Base-by-base conservation (phyloP, 2,888 invertebrate genomes). In the Pseudeuparius sepicola region DNA sequence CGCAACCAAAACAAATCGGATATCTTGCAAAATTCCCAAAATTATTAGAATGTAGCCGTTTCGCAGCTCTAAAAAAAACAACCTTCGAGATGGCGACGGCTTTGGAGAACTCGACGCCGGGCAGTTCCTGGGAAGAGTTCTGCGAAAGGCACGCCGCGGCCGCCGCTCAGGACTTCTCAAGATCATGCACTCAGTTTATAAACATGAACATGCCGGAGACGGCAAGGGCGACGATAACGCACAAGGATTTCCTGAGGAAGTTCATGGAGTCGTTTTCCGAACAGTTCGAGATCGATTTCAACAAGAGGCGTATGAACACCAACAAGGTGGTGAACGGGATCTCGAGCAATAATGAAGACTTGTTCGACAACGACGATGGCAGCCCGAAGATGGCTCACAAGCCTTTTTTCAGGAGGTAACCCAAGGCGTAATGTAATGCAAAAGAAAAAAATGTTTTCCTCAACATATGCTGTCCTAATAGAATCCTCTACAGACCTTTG, bases 131-230 rank as follows among this genome's bases (percentile, higher is more conserved):
- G 86, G 71, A 75, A 56, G 84, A 86, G 60, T 83, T 86, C 61
- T 86, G 86, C 65, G 85, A 87, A 63, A 77, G 86, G 59, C 88
- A 89, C 65, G 87, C 87, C 39, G 76, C 77, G 53, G 73, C 78
- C 41, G 82, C 88, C 37, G 87, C 87, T 40, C 79, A 82, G 53
- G 87, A 88, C 64, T 90, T 92, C 63, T 85, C 88, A 51, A 83
- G 82, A 64, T 82, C 83, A 52, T 87, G 87, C 63, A 71, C 82
- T 46, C 78, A 78, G 47, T 87, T 78, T 56, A 73, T 86, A 43
- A 77, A 78, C 49, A 71, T 76, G 29, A 78, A 77, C 55, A 61
- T 78, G 42, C 71, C 74, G 17, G 82, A 82, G 48, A 69, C 71
- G 48, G 68, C 74, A 12, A 70, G 78, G 40, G 66, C 73, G 14